Conservation (phyloP, 2,888 invertebrate genomes). For the Xylota segnis region DNA sequence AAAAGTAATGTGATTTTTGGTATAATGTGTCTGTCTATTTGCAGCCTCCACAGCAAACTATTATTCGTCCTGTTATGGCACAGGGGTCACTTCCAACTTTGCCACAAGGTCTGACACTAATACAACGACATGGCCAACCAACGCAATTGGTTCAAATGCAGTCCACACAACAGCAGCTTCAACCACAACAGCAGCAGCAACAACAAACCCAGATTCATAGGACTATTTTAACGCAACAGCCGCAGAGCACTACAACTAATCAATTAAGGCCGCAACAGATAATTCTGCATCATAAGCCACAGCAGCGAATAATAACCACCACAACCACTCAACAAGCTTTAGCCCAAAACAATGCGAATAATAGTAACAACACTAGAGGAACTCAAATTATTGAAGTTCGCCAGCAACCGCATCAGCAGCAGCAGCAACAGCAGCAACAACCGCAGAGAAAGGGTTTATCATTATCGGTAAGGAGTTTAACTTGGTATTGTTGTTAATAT, state of each 20-base stretch:
- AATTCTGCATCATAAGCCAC: constrained; percentile 82
- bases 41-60: constrained; percentile 83
- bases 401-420: constrained; percentile 79
- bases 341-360: constrained; percentile 69
- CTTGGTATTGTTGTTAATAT: background rate
- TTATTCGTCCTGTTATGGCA: constrained; percentile 83
- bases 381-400: constrained; percentile 82
- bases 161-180: constrained; percentile 81
- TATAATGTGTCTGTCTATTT: constrained; percentile 41
- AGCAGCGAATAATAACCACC: constrained; percentile 81
- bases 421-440: constrained; percentile 83
- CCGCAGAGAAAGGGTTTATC: constrained; percentile 83
- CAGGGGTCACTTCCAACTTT: constrained; percentile 82
- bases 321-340: constrained; percentile 65
- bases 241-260: constrained; percentile 79
- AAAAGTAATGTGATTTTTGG: background rate
- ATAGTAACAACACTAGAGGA: constrained; percentile 74
- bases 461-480: constrained; percentile 81
- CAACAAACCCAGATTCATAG: constrained; percentile 80
- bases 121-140: constrained; percentile 84
- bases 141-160: constrained; percentile 84
- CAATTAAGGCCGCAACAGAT: constrained; percentile 83
- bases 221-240: constrained; percentile 83
- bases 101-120: constrained; percentile 84
- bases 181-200: constrained; percentile 77